These are phyloP conservation scores for Gerris lacustris DNA, from an alignment of 2,888 invertebrate genomes.

Conservation along the genomic window DNA sequence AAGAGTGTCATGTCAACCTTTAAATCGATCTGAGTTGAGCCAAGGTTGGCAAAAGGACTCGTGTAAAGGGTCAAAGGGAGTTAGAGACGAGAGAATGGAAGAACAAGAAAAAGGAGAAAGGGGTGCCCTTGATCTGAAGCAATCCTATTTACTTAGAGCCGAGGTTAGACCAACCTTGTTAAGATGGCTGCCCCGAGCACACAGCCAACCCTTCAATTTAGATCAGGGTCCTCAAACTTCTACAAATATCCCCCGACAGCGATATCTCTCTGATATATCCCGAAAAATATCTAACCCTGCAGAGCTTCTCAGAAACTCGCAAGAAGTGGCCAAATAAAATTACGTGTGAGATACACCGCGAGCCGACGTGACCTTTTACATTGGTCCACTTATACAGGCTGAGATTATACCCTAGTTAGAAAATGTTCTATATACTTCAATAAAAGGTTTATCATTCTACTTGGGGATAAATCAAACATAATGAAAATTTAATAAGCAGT, in stretches of 20 bases:
- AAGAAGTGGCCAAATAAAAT: background rate
- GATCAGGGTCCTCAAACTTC: background rate
- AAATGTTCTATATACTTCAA: too few relatives aligned
- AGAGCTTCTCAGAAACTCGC: background rate
- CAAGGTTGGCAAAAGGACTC: background rate
- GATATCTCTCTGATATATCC: background rate
- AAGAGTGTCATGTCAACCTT: background rate
- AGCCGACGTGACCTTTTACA: background rate
- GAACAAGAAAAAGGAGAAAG: background rate
- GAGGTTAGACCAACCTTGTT: conserved; percentile 5
- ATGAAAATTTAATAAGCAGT: too few relatives aligned
- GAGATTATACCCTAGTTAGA: too few relatives aligned
- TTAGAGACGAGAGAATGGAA: background rate
- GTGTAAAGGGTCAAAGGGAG: background rate
- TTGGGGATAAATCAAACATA: too few relatives aligned
- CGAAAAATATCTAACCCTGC: background rate
- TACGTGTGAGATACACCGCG: background rate
- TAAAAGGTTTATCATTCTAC: too few relatives aligned
- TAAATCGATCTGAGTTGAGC: background rate
- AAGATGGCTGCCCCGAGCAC: background rate
- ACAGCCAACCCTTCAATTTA: conserved; percentile 3
- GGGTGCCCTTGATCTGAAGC: conserved; percentile 1
- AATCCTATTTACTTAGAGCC: conserved; percentile 3
- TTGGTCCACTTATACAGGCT: too few relatives aligned
- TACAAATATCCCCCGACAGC: background rate